Conservation (phyloP, 2,113 vertebrate genomes). For the Strigops habroptila region DNA sequence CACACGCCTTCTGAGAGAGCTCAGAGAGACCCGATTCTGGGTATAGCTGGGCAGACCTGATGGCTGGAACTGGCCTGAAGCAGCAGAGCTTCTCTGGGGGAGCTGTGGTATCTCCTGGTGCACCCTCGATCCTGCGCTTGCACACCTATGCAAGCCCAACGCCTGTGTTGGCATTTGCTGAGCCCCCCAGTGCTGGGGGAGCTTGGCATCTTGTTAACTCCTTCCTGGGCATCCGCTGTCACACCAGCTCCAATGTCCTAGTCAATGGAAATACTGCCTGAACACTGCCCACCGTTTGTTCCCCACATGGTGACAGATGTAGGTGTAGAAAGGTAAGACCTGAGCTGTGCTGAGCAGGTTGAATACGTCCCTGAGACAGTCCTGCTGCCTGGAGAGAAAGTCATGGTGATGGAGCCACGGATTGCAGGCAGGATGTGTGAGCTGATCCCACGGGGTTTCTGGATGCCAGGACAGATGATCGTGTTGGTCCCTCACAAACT, state of each 20-base stretch:
- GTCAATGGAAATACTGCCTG: neutral
- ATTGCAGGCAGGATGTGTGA: neutral
- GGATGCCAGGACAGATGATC: neutral
- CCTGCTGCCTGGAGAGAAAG: neutral
- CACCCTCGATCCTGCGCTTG: neutral
- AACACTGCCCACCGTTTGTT: accelerated
- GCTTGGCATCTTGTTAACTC: neutral
- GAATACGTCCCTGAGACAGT: neutral
- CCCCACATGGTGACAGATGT: neutral
- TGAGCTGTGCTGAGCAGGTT: neutral
- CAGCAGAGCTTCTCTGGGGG: neutral
- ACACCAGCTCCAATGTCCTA: neutral
- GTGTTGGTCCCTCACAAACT: neutral
- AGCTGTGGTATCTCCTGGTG: neutral
- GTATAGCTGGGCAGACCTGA: neutral
- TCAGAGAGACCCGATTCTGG: neutral
- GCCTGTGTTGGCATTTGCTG: neutral
- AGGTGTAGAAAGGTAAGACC: neutral
- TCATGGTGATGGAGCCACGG: neutral
- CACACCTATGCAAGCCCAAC: neutral
- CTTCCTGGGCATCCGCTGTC: neutral
- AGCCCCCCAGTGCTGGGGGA: neutral
- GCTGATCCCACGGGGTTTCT: neutral
- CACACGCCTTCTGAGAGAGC: neutral
- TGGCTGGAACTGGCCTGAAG: neutral